A percentile compares a stretch with the other conserved stretches of the same genome.
Conservation (phyloP, 2,888 invertebrate genomes). For the Pyrrhosoma nymphula region DNA sequence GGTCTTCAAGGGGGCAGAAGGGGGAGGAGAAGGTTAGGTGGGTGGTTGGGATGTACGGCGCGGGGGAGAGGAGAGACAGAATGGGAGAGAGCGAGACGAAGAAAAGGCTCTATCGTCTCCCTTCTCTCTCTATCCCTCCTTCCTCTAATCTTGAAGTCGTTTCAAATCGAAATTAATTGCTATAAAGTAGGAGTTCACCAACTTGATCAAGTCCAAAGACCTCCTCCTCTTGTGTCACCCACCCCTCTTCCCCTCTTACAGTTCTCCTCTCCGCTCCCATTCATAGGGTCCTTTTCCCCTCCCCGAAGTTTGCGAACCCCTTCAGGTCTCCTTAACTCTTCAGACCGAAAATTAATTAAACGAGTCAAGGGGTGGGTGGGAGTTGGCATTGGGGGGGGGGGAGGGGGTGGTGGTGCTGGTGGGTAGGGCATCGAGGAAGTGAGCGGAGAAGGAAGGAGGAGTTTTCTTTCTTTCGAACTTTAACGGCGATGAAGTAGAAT, state of each 20-base stretch:
- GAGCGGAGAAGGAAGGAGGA: slow-evolving; percentile 34
- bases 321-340: slow-evolving; percentile 61
- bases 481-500: slow-evolving; percentile 60
- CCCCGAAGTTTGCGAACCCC: slow-evolving; percentile 59
- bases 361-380: slow-evolving; percentile 11
- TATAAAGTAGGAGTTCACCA: slow-evolving; percentile 66
- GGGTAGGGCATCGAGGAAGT: not conserved
- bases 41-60: not conserved
- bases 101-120: not conserved
- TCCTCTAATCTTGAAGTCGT: slow-evolving; percentile 66
- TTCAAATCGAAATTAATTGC: slow-evolving; percentile 67
- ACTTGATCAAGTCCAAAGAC: slow-evolving; percentile 66
- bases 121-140: not conserved
- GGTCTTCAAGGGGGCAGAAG: not conserved
- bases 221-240: not conserved
- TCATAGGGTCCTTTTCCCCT: slow-evolving; percentile 18
- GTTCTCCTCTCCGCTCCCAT: slow-evolving; percentile 15
- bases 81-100: not conserved
- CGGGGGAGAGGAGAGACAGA: not conserved
- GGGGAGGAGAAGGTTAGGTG: not conserved
- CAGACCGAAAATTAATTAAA: slow-evolving; percentile 65
- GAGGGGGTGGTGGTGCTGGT: not conserved
- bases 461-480: slow-evolving; percentile 51
- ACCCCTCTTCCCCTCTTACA: not conserved
- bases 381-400: not conserved